Evolutionary conservation across 2,113 vertebrate species (phyloP).

Genomic region (zebrafish (Danio rerio)): GRCz12tu NC_133177.1:27647001-27647500

Average conservation of each 20-base stretch:
- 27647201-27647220: not conserved
- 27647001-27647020: too few relatives aligned
- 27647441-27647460: not conserved
- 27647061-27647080: too few relatives aligned
- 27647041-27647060: not conserved
- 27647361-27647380: constrained; percentile 35
- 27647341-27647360: not conserved
- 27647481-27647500: not conserved
- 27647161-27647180: not conserved
- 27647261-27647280: not conserved
- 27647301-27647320: constrained; percentile 4
- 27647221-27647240: not conserved
- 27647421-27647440: not conserved
- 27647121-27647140: not conserved
- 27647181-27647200: not conserved
- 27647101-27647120: not conserved
- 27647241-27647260: not conserved
- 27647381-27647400: constrained; percentile 83
- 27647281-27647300: not conserved
- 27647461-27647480: not conserved
- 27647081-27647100: not conserved
- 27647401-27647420: constrained; percentile 84
- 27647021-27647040: not conserved
- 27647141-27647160: not conserved
- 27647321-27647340: not conserved